Evolutionary conservation across 2,113 vertebrate species (phyloP).

Genomic region (Melanotaenia duboulayi): DNA sequence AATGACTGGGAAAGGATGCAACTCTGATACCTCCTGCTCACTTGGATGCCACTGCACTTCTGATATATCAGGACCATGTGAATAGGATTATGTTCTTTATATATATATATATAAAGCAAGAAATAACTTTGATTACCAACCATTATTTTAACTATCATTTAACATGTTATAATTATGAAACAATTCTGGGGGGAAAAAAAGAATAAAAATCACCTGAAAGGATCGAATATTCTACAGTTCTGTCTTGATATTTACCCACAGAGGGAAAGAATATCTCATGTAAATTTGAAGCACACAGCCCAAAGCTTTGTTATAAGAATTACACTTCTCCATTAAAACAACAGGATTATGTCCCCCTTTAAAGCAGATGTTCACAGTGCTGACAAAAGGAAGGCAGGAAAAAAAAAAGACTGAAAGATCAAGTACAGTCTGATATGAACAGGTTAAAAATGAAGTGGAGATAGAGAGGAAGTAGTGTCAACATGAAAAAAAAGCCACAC

Average conservation of each 20-base stretch:
- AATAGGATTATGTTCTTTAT: not conserved
- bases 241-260: not conserved
- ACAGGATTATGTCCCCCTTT: conserved; percentile 70
- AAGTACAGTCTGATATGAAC: conserved; percentile 42
- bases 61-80: not conserved
- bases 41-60: not conserved
- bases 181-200: too few relatives aligned
- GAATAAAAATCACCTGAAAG: not conserved
- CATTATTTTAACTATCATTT: not conserved
- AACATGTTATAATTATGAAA: not conserved
- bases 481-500: conserved; percentile 21
- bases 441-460: conserved; percentile 27
- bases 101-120: not conserved
- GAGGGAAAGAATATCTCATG: conserved; percentile 19
- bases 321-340: conserved; percentile 71
- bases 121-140: not conserved
- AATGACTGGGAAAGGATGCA: not conserved
- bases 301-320: conserved; percentile 68
- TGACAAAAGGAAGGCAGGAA: conserved; percentile 37
- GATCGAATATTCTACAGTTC: too few relatives aligned
- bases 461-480: conserved; percentile 7
- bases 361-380: conserved; percentile 55
- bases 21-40: not conserved
- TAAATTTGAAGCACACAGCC: conserved; percentile 47
- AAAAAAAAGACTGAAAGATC: conserved; percentile 14